These are phyloP conservation scores for Nasonia giraulti DNA, from an alignment of 1,140 invertebrate species.

Conservation along the genomic window DNA sequence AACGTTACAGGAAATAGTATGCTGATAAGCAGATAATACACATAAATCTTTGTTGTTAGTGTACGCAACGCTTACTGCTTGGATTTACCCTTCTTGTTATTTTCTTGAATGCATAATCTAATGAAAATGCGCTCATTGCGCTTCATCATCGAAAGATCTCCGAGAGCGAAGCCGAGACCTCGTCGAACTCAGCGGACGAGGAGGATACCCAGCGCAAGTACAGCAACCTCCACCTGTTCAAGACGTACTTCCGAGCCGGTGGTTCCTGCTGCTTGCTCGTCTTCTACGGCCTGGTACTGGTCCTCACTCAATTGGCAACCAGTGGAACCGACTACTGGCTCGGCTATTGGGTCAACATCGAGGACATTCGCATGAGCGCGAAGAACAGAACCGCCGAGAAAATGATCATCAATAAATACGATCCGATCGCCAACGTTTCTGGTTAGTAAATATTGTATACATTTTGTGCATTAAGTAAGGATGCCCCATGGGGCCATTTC, in stretches of 20 bases:
- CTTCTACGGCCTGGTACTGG: slow-evolving; percentile 76
- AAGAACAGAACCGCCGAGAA: slow-evolving; percentile 8
- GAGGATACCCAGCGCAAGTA: slow-evolving; percentile 19
- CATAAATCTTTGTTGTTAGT: no score
- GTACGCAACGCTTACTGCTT: no score
- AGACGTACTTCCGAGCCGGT: slow-evolving; percentile 80
- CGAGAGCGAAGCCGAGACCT: not conserved
- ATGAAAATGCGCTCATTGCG: not conserved
- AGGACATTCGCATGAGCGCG: slow-evolving; percentile 61
- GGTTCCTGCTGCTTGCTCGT: slow-evolving; percentile 77
- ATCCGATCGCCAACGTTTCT: slow-evolving; percentile 49
- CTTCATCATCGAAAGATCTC: not conserved
- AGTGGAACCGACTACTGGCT: slow-evolving; percentile 88
- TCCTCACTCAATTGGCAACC: slow-evolving; percentile 81
- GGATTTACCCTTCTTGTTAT: no score
- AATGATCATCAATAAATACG: slow-evolving; percentile 39
- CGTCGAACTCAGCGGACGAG: not conserved
- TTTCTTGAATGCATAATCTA: no score
- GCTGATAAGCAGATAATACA: no score
- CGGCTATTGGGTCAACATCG: slow-evolving; percentile 81
- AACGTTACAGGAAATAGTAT: no score
- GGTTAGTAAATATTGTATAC: not conserved
- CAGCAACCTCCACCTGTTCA: not conserved
- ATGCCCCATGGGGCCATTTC: no score
- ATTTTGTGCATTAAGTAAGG: no score